Conservation (phyloP, 2,888 invertebrate species). For the Lithophane semibrunnea region DNA sequence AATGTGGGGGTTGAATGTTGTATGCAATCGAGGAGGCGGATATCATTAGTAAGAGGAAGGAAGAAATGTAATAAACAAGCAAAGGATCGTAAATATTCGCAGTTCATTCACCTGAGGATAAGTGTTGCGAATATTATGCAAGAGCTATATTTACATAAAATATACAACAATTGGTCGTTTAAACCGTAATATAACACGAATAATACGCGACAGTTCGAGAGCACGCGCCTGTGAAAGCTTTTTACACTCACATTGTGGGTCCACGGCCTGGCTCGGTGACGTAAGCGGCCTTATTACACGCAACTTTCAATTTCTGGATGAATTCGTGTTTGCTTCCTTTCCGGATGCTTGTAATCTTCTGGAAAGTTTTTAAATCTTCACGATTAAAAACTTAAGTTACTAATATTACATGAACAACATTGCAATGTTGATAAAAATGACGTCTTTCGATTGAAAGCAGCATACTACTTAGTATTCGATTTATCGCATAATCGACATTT, state of each 20-base stretch:
- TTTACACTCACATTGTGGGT: slow-evolving; percentile 67
- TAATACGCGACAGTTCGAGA: slow-evolving; percentile 59
- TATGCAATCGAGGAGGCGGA: not conserved
- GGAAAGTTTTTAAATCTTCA: slow-evolving; percentile 8
- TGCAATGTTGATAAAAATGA: not conserved
- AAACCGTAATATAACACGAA: slow-evolving; percentile 55
- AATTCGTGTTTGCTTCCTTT: slow-evolving; percentile 76
- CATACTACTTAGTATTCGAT: not conserved
- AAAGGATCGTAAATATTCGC: not conserved
- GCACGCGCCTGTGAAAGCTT: slow-evolving; percentile 68
- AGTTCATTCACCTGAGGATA: slow-evolving; percentile 56
- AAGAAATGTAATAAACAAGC: slow-evolving; percentile 5
- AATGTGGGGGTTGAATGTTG: not conserved
- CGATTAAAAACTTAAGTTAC: slow-evolving; percentile 2
- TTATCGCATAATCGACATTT: slow-evolving; percentile 16
- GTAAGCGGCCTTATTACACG: slow-evolving; percentile 75
- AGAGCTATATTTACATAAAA: slow-evolving; percentile 64
- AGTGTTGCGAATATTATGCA: slow-evolving; percentile 50
- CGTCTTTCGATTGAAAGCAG: not conserved
- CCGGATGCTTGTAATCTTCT: slow-evolving; percentile 36
- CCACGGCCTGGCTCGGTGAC: slow-evolving; percentile 64
- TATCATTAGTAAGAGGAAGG: not conserved
- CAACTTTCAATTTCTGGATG: slow-evolving; percentile 86
- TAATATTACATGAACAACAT: not conserved
- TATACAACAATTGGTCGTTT: slow-evolving; percentile 65